Percentiles rank a stretch among this genome's conserved stretches.
Conservation (phyloP, 2,797 vertebrate genomes). For the Chloroceryle amazona region DNA sequence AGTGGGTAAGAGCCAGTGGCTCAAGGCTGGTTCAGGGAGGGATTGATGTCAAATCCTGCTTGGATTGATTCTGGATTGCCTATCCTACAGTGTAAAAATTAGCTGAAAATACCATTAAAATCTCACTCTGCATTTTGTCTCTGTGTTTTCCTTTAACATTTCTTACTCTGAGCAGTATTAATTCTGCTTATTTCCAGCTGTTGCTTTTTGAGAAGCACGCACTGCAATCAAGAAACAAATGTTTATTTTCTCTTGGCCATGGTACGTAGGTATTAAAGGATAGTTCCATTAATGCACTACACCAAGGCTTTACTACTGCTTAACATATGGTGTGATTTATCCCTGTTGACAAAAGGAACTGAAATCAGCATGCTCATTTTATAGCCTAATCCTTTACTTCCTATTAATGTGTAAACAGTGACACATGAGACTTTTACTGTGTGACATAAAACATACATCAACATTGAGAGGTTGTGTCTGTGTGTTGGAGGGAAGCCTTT, state of each 20-base stretch:
- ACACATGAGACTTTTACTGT: background rate
- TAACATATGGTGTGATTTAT: constrained; percentile 31
- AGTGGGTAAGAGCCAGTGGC: background rate
- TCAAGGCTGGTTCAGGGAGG: background rate
- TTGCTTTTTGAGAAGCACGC: background rate
- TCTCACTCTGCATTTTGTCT: background rate
- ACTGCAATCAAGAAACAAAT: background rate
- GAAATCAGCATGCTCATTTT: background rate
- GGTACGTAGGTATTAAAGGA: background rate
- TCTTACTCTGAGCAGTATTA: background rate
- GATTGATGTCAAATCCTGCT: background rate
- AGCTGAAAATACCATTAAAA: background rate
- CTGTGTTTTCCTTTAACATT: background rate
- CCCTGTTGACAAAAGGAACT: background rate
- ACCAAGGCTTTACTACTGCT: background rate
- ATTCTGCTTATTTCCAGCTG: constrained; percentile 25
- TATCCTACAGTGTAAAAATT: background rate
- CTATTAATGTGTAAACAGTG: background rate
- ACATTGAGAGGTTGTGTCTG: background rate
- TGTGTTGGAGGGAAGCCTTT: background rate
- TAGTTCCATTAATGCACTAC: background rate
- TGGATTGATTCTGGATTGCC: background rate
- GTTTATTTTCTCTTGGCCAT: background rate
- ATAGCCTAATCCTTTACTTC: background rate
- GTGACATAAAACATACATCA: background rate